Conservation (phyloP, 2,888 invertebrate species). For the Bedellia somnulentella region DNA sequence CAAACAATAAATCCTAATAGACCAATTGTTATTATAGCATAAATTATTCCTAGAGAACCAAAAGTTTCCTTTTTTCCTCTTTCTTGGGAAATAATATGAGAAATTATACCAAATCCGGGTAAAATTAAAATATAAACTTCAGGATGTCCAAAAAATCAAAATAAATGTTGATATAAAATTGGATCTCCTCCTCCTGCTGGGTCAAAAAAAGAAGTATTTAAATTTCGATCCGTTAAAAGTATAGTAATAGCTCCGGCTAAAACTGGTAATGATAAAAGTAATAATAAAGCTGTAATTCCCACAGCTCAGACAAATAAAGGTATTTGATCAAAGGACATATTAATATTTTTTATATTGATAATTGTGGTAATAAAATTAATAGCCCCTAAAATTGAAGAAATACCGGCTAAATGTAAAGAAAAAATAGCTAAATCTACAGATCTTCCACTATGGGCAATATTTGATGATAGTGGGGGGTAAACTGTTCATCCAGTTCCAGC, state of each 20-base stretch:
- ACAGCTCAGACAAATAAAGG: constrained; percentile 77
- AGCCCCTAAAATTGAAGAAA: constrained; percentile 73
- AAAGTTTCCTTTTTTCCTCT: constrained; percentile 75
- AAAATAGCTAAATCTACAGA: constrained; percentile 79
- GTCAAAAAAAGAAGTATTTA: constrained; percentile 82
- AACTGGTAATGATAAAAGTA: constrained; percentile 72
- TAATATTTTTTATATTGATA: constrained; percentile 68
- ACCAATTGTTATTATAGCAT: constrained; percentile 83
- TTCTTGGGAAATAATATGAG: constrained; percentile 75
- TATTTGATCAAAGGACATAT: constrained; percentile 65
- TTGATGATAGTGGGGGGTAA: constrained; percentile 69
- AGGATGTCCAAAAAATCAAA: constrained; percentile 87
- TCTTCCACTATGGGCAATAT: constrained; percentile 65
- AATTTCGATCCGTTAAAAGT: constrained; percentile 75
- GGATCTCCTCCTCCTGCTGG: constrained; percentile 80
- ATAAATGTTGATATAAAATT: constrained; percentile 79
- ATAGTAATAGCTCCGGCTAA: constrained; percentile 81
- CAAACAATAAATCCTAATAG: constrained; percentile 82
- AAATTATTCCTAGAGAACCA: constrained; percentile 75
- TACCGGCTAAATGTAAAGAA: constrained; percentile 73
- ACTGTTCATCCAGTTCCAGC: constrained; percentile 80
- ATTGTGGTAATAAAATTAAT: constrained; percentile 80
- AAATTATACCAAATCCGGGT: constrained; percentile 81
- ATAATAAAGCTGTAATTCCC: constrained; percentile 45
- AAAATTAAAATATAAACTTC: constrained; percentile 87